These are phyloP conservation scores for Strigops habroptila DNA, from an alignment of 2,113 vertebrate genomes.

Conservation along the genomic window DNA sequence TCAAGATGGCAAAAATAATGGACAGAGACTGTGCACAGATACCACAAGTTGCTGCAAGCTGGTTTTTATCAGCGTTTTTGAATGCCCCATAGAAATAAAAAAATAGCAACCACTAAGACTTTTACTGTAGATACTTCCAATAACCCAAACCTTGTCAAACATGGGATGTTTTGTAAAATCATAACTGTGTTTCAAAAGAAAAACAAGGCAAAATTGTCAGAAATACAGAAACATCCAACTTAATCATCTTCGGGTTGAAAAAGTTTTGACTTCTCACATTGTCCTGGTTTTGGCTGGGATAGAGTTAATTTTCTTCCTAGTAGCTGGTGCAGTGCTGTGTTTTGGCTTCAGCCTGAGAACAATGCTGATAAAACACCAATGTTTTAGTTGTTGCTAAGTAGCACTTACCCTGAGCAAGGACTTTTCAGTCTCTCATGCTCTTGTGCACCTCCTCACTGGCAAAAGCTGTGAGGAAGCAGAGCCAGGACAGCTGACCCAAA, in stretches of 20 bases:
- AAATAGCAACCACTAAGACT: not conserved
- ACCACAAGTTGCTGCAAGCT: not conserved
- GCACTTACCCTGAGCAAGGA: not conserved
- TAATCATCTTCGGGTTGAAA: not conserved
- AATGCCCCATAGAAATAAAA: not conserved
- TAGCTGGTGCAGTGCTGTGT: not conserved
- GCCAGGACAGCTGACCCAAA: not conserved
- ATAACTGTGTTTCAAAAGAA: not conserved
- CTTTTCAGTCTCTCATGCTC: not conserved
- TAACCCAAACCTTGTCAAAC: not conserved
- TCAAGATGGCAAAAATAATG: not conserved
- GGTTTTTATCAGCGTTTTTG: not conserved
- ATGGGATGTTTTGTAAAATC: not conserved
- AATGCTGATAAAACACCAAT: not conserved
- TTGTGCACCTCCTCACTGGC: not conserved
- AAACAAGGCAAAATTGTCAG: fast-evolving
- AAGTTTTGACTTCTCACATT: not conserved
- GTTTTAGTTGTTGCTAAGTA: not conserved
- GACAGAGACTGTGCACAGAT: not conserved
- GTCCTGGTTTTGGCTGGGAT: not conserved
- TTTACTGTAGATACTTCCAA: not conserved
- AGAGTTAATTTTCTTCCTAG: not conserved
- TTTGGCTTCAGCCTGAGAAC: not conserved
- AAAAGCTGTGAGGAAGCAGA: not conserved
- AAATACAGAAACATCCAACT: not conserved